phyloP scores from a whole-genome alignment of 2,797 vertebrate genomes.

The Mycteria americana region DNA sequence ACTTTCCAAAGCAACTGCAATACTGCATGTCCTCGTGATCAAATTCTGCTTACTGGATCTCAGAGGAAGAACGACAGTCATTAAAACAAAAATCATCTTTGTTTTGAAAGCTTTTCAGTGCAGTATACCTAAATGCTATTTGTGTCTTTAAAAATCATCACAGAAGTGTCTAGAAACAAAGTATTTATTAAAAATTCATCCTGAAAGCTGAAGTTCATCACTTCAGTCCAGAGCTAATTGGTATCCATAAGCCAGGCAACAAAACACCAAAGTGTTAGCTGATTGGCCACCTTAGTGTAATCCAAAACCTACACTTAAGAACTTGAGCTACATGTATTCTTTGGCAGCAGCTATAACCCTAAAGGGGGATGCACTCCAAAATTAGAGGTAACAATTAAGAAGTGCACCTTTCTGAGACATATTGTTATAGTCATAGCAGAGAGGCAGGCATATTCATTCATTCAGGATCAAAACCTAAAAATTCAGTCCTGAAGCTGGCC shows the following conservation, averaged over 20 bases:
- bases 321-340: not conserved
- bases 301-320: not conserved
- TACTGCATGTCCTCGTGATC: not conserved
- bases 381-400: not conserved
- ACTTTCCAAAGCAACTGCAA: not conserved
- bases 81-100: not conserved
- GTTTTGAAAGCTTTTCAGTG: not conserved
- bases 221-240: not conserved
- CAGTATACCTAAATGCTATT: not conserved
- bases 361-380: not conserved
- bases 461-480: not conserved
- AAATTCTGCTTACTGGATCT: not conserved
- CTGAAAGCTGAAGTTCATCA: not conserved
- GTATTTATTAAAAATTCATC: not conserved
- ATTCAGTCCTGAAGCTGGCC: not conserved
- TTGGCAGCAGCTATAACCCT: not conserved
- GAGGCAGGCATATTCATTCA: not conserved
- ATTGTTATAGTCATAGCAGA: not conserved
- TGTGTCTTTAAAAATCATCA: not conserved
- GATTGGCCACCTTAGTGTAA: not conserved
- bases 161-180: not conserved
- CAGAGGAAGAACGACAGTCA: not conserved
- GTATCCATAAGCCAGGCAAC: not conserved
- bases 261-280: not conserved
- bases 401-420: not conserved